Evolutionary conservation across 2,888 invertebrate genomes (phyloP).

Genomic region (Agriopis aurantiaria): DNA sequence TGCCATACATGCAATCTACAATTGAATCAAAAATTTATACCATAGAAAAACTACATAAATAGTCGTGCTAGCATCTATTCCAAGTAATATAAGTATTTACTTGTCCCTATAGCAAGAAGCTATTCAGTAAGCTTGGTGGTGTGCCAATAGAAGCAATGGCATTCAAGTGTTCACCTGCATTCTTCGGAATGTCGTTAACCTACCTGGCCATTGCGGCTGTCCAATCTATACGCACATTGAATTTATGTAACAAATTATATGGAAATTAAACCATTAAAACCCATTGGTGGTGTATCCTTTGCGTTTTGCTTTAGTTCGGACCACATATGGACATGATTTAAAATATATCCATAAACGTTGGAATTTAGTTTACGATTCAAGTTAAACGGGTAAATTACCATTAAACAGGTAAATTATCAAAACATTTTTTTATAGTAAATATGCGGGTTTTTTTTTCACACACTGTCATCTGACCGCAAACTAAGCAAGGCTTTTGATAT

Average conservation of each 20-base stretch:
- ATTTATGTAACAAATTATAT: slow-evolving; percentile 32
- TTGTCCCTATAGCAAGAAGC: slow-evolving; percentile 22
- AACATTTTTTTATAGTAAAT: no score
- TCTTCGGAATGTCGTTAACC: slow-evolving; percentile 37
- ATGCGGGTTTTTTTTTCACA: no score
- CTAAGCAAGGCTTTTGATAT: no score
- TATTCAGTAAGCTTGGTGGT: slow-evolving; percentile 35
- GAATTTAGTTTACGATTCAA: no score
- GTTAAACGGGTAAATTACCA: no score
- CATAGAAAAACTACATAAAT: not conserved
- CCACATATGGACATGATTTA: not conserved
- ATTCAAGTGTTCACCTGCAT: slow-evolving; percentile 37
- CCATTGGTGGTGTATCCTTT: slow-evolving; percentile 15
- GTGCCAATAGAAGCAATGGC: slow-evolving; percentile 37
- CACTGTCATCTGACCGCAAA: no score
- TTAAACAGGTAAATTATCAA: no score
- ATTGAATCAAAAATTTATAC: no score
- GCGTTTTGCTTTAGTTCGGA: slow-evolving; percentile 12
- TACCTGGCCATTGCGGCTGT: slow-evolving; percentile 21
- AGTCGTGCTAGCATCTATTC: not conserved
- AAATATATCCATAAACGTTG: no score
- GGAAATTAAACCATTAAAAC: slow-evolving; percentile 21
- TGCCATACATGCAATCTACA: no score
- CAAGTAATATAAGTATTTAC: slow-evolving; percentile 4
- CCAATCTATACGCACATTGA: slow-evolving; percentile 28